Conservation (phyloP, 2,113 vertebrate genomes). For the Narcine bancroftii region DNA sequence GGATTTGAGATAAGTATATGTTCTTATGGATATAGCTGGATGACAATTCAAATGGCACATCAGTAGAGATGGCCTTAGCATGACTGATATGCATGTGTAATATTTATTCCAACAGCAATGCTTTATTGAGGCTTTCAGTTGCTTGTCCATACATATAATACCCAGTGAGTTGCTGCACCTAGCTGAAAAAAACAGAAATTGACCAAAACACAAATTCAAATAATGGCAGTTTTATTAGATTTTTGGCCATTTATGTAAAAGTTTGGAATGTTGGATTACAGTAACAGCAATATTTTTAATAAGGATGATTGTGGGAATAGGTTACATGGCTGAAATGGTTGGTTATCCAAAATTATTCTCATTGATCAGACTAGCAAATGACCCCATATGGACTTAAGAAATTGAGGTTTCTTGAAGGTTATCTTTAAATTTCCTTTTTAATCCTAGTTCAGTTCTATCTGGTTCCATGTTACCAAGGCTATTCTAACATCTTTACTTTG, state of each 20-base stretch:
- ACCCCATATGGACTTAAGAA: background rate
- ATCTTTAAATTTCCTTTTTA: background rate
- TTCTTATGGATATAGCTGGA: background rate
- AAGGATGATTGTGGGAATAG: background rate
- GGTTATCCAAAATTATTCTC: background rate
- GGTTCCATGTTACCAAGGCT: background rate
- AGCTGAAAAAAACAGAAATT: background rate
- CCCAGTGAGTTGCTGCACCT: background rate
- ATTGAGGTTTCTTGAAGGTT: background rate
- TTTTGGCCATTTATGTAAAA: background rate
- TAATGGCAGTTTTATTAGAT: background rate
- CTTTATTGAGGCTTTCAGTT: background rate
- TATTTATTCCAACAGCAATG: conserved; percentile 3
- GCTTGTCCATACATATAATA: background rate
- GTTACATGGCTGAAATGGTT: background rate
- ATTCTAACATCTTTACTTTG: background rate
- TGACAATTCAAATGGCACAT: conserved; percentile 23
- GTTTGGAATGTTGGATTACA: background rate
- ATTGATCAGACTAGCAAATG: conserved; percentile 14
- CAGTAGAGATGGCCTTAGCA: background rate
- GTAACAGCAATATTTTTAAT: background rate
- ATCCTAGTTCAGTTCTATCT: background rate
- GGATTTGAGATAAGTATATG: background rate
- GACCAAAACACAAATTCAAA: background rate
- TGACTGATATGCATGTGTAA: conserved; percentile 6